Evolutionary conservation across 1,140 invertebrate genomes (phyloP), one percentile per base, ranked within the genome.

Genomic region (Philaenus spumarius): DNA sequence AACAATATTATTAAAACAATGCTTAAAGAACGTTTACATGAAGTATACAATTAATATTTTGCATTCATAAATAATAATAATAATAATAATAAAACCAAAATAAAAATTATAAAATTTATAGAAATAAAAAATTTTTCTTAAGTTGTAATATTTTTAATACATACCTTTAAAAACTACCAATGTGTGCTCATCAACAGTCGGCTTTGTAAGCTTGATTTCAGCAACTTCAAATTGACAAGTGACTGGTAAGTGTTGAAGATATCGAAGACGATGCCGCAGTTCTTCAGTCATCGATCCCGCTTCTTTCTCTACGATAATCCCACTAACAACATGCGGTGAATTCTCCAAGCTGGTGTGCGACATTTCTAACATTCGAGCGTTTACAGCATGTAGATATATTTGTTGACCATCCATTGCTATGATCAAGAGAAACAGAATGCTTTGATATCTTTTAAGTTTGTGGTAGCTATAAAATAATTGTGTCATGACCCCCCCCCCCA

Each of bases 331-430:
- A n/a, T 75, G 72, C 0, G 95, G 95, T 58, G 86, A 86, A 40
- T 84, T 74, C 58, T 90, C 85, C 45, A 97, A 77, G 43, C 78
- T 80, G 15, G 90, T 91, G 77, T 93, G 97, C 45, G 90, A 84
- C 43, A 84, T 81, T 67, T 90, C 86, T 60, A 98, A 72, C 82
- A 97, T 95, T 50, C 87, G 85, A 2, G 90, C 84, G 74, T 98
- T 97, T 62, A 98, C 72, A 2, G 90, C 84, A 76, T 97, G 90
- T 45, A 98, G 72, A 72, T 93, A 98, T 23, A 97, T 83, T 69
- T 94, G 88, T 72, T 96, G 93, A 0, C 94, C 94, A 76, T 95
- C 92, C 34, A 79, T 77, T 56, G 87, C 89, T 90, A 65, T 39
- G 77, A 77, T 65, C 57, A 61, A 65, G 64, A 64, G 65, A 45